Base-by-base conservation (phyloP, 1,140 invertebrate genomes). In the Anastrepha ludens region DNA sequence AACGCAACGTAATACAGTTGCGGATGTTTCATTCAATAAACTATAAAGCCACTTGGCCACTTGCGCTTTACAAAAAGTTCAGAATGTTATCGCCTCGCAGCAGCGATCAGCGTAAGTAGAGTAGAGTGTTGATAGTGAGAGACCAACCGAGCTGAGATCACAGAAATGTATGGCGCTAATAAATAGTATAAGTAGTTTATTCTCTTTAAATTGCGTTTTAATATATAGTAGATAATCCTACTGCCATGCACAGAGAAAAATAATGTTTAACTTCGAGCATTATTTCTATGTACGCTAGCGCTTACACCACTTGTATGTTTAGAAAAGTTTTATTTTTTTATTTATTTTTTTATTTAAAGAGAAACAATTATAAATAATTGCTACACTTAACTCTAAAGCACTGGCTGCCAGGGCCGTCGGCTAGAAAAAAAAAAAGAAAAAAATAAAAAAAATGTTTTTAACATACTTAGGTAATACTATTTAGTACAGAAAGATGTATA, bases 11-110 rank as follows among this genome's bases (percentile, higher is more conserved):
- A 29, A 29, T 29, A 29, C 74, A 47, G 17, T 15, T 50, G 74
- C 17, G 74, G 47, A 7, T 81, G 2, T 50, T 58, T 17, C 47
- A 55, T 55, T 81, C 6, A 81, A 81, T 50, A 81, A 55, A 81
- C 47, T 64, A 41, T 41, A 44, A 67, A 39, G 17, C 20, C 17
- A 55, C 62, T 86, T 15, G 86, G 17, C 20, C 17, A 55, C 44
- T 86, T 3, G 86, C 15, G 11, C 20, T 47, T 87, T 47, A 55
- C 47, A 29, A 44, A 67, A 9, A 87, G 87, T 85, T 87, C 87
- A 85, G 44, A 87, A 87, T 85, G 87, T 87, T 87, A 87, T 87
- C 87, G 29, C 85, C 62, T 65, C 59, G 41, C 6, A 81, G 50
- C n/a, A 47, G 47, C 41, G n/a, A 8, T 29, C 0, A 39, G n/a